Base-by-base conservation (phyloP, 2,888 invertebrate species). In the Lepidocyrtoides sp. region DNA sequence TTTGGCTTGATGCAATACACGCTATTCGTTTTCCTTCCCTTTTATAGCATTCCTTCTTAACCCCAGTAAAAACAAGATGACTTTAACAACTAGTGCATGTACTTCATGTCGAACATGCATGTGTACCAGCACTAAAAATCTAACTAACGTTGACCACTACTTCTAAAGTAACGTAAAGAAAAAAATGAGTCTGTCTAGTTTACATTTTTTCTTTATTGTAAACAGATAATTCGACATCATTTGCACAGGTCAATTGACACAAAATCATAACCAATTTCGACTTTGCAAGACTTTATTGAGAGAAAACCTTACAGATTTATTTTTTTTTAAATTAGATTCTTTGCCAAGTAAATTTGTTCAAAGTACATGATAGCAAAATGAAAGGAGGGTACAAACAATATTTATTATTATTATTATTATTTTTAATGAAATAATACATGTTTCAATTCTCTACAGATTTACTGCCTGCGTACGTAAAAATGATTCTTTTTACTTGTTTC, bases 1-100 rank as follows among this genome's bases (percentile, higher is more conserved):
- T 44, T 60, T 87, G 36, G 66, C 29, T 79, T 51, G 77, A 66
- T 75, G 66, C 32, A 57, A 57, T 75, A 12, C 41, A 51, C 51
- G 44, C 60, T 54, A 7, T 48, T 63, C 7, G n/a, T 75, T 54
- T 54, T 54, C 84, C 63, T 83, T 82, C 69, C 89, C 83, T 89
- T 89, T 82, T 89, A 89, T 89, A 82, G 83, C 54, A 88, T 69
- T 88, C 41, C 81, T 57, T 75, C 54, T 32, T 79, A 79, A 54
- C 79, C 54, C 36, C 23, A 77, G 10, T n/a, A 77, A 2, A 79
- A 32, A 17, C 32, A 41, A 54, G 36, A 36, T 32, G 51, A 41
- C 1, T 54, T 51, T 51, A 29, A 51, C 72, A 75, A 44, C 72
- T 75, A 23, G 44, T 69, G 41, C 41, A 75, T 26, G 14, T 63